Conservation (phyloP, 2,113 vertebrate species). For the Pluvianellus socialis region DNA sequence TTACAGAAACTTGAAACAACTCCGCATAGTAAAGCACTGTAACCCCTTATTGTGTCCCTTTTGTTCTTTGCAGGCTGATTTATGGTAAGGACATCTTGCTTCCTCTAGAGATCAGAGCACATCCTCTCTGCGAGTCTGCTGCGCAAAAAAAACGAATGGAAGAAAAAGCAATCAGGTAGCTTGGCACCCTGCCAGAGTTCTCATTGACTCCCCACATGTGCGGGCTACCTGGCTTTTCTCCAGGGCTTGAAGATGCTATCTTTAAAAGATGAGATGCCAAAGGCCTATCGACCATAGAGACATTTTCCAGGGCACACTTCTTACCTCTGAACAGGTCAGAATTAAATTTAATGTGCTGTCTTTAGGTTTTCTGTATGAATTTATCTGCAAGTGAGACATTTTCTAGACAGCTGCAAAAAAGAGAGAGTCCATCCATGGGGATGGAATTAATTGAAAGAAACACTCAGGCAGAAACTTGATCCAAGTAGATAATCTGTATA, state of each 20-base stretch:
- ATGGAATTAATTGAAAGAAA: conserved; percentile 9
- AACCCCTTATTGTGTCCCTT: background rate
- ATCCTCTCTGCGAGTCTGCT: background rate
- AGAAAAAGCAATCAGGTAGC: background rate
- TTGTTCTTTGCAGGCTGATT: conserved; percentile 20
- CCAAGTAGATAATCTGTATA: background rate
- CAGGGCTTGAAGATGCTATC: background rate
- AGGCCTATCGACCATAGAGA: background rate
- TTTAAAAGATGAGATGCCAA: conserved; percentile 26
- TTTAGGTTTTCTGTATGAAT: background rate
- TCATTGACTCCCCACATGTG: background rate
- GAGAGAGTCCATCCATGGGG: background rate
- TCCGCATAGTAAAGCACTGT: background rate
- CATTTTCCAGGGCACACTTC: background rate
- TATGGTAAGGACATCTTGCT: background rate
- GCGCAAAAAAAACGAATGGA: background rate
- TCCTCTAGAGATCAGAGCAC: background rate
- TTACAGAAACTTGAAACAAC: background rate
- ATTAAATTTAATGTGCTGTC: background rate
- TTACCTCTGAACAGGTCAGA: background rate
- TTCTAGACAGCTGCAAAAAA: background rate
- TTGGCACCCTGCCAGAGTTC: background rate
- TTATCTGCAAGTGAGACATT: background rate
- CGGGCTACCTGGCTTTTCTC: background rate
- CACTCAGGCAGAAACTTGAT: background rate